phyloP scores from a whole-genome alignment of 2,888 invertebrate species.

The Nebria salina region DNA sequence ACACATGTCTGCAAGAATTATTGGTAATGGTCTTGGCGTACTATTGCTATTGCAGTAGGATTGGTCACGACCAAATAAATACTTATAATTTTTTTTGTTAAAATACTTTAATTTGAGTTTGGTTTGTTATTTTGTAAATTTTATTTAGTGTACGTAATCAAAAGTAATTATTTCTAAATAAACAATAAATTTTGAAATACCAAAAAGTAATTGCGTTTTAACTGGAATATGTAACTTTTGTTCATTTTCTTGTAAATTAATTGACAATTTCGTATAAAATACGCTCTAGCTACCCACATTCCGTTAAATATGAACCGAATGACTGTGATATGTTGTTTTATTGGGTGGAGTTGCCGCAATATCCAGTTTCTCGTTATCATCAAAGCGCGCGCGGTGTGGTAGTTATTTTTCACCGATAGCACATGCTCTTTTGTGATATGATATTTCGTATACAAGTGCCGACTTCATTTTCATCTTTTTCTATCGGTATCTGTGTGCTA shows the following conservation, averaged over 20 bases:
- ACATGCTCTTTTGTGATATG: slow-evolving; percentile 15
- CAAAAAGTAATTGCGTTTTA: neutral
- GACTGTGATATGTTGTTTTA: neutral
- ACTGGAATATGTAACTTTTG: neutral
- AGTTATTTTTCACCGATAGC: slow-evolving; percentile 3
- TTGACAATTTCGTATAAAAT: neutral
- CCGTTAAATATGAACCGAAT: neutral
- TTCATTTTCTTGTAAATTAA: neutral
- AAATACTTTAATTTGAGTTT: no score
- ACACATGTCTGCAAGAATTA: slow-evolving; percentile 8
- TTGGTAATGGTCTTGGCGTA: slow-evolving; percentile 28
- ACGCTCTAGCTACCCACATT: neutral
- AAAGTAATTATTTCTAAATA: no score
- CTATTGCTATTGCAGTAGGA: neutral
- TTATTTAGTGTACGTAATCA: no score
- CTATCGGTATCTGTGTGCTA: neutral
- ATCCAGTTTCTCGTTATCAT: neutral
- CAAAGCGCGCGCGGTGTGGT: neutral
- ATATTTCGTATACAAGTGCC: slow-evolving; percentile 8
- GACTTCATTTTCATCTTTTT: slow-evolving; percentile 3
- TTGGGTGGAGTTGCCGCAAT: neutral
- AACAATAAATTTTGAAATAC: no score
- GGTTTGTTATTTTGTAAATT: no score
- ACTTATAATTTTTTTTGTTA: no score
- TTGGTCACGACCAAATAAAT: no score